Evolutionary conservation across 2,888 invertebrate genomes (phyloP).

Genomic region (Thera britannica): DNA sequence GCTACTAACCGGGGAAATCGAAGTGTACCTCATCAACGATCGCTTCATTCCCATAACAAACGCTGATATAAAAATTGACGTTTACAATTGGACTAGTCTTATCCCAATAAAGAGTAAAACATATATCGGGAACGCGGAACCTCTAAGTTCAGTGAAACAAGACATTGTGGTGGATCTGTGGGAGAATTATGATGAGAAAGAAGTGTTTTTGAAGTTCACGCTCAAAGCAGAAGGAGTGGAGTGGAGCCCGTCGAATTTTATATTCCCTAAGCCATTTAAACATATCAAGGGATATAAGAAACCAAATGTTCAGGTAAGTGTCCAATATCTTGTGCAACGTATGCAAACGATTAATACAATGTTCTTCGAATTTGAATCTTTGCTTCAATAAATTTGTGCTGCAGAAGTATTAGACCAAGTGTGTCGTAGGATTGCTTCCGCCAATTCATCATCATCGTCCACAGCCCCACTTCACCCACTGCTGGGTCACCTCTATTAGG

Average conservation of each 20-base stretch:
- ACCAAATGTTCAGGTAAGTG: constrained; percentile 84
- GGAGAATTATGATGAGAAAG: constrained; percentile 53
- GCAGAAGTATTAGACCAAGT: no score
- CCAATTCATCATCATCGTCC: no score
- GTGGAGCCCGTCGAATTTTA: constrained; percentile 87
- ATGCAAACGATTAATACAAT: neutral
- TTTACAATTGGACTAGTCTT: constrained; percentile 85
- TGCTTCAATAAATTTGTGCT: no score
- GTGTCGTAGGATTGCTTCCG: no score
- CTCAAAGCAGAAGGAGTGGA: constrained; percentile 74
- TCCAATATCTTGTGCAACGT: neutral
- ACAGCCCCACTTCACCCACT: no score
- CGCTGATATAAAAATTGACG: constrained; percentile 81
- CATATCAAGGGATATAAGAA: constrained; percentile 75
- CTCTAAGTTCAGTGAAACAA: constrained; percentile 62
- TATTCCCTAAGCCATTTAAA: constrained; percentile 87
- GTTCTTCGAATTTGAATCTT: no score
- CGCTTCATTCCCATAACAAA: constrained; percentile 71
- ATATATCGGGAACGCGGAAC: constrained; percentile 53
- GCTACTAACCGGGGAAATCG: constrained; percentile 76
- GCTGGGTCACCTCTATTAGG: no score
- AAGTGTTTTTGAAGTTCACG: constrained; percentile 75
- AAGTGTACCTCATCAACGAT: constrained; percentile 88
- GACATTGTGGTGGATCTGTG: constrained; percentile 55
- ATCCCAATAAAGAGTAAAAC: constrained; percentile 61